Conservation (phyloP, 2,888 invertebrate species). For the Sphecodes monilicornis region DNA sequence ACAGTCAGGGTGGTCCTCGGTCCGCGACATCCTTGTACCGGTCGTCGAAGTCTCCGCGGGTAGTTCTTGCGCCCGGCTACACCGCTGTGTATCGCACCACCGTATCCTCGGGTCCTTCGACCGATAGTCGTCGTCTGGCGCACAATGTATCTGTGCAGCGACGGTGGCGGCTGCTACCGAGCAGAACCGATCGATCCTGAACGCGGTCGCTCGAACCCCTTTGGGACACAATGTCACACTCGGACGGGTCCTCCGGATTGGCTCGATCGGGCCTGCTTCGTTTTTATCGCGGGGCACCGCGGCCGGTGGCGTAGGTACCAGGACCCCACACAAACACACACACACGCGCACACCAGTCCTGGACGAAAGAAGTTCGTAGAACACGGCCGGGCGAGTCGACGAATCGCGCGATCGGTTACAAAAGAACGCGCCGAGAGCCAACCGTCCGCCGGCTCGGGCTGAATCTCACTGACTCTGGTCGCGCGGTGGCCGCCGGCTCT, state of each 20-base stretch:
- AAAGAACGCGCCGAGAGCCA: conserved; percentile 57
- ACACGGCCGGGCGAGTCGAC: conserved; percentile 24
- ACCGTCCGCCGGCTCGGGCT: conserved; percentile 77
- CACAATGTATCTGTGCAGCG: background rate
- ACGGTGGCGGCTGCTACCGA: background rate
- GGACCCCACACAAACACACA: conserved; percentile 74
- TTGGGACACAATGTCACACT: background rate
- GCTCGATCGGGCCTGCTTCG: conserved; percentile 28
- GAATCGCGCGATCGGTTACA: conserved; percentile 26
- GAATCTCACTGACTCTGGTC: conserved; percentile 78
- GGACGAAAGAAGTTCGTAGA: conserved; percentile 42
- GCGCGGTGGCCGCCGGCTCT: conserved; percentile 62
- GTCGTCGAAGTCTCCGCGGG: conserved; percentile 71
- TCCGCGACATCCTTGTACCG: conserved; percentile 71
- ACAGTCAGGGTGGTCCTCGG: conserved; percentile 72
- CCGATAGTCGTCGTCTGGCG: background rate
- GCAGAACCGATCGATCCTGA: conserved; percentile 2
- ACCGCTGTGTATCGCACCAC: background rate
- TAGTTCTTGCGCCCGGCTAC: background rate
- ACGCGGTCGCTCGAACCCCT: background rate
- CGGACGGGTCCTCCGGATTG: background rate
- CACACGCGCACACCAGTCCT: conserved; percentile 78
- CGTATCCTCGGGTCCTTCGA: background rate
- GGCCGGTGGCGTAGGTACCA: conserved; percentile 26
- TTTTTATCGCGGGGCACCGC: conserved; percentile 38